Percentiles rank a stretch among this genome's conserved stretches.
Evolutionary conservation across 2,113 vertebrate species (phyloP).

Genomic region (Geococcyx californianus): DNA sequence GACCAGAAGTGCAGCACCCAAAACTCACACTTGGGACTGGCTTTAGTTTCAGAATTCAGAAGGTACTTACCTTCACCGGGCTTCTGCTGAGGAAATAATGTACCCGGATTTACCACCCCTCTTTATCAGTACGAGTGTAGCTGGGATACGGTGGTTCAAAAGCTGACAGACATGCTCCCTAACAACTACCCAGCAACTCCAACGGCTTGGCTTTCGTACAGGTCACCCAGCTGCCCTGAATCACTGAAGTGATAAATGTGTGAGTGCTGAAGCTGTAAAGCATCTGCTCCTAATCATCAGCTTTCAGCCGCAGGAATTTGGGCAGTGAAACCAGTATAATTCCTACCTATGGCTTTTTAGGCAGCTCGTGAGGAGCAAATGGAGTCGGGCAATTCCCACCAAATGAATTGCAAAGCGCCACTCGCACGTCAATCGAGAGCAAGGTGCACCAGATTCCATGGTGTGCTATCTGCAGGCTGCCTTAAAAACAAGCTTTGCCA

Average conservation of each 20-base stretch:
- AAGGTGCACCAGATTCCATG: neutral
- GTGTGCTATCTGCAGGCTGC: neutral
- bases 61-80: neutral
- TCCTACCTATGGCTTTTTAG: neutral
- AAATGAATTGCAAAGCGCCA: neutral
- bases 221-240: neutral
- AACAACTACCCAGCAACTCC: neutral
- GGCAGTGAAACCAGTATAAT: neutral
- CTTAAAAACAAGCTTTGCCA: neutral
- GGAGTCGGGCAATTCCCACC: neutral
- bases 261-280: neutral
- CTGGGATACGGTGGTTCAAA: neutral
- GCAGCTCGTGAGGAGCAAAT: neutral
- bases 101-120: fast-evolving
- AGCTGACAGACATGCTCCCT: neutral
- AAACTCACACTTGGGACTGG: neutral
- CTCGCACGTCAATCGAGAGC: neutral
- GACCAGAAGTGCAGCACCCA: neutral
- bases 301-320: neutral
- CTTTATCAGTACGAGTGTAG: neutral
- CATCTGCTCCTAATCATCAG: neutral
- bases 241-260: neutral
- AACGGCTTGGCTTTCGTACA: neutral
- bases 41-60: neutral
- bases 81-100: neutral